Conservation (phyloP, 1,140 invertebrate species). For the Phymastichus coffea region DNA sequence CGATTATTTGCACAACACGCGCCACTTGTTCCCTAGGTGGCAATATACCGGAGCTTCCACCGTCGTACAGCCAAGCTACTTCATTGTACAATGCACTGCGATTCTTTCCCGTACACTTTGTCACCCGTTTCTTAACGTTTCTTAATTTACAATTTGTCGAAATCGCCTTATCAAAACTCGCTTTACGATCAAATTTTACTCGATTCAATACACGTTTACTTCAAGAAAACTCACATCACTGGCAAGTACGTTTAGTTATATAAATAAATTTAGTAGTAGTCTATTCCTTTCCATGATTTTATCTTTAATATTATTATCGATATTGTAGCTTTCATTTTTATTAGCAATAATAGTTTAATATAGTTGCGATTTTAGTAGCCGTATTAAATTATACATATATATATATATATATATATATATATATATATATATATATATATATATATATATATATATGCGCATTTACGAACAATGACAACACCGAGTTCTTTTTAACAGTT, state of each 20-base stretch:
- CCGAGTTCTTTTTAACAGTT: slow-evolving; percentile 30
- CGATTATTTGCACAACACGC: slow-evolving; percentile 27
- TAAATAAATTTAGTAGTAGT: slow-evolving; percentile 23
- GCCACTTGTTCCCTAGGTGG: slow-evolving; percentile 39
- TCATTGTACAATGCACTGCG: slow-evolving; percentile 44
- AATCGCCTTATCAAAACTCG: too few species aligned
- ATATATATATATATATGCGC: slow-evolving; percentile 41
- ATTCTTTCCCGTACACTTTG: slow-evolving; percentile 21
- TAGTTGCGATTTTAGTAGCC: slow-evolving; percentile 13
- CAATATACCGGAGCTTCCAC: slow-evolving; percentile 39
- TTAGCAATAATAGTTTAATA: slow-evolving; percentile 2
- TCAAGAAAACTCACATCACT: slow-evolving; percentile 54
- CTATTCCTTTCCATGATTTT: slow-evolving; percentile 1
- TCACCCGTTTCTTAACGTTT: not conserved
- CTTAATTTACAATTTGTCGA: too few species aligned
- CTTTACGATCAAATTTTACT: too few species aligned
- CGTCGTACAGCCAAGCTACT: slow-evolving; percentile 42
- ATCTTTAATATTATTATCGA: slow-evolving; percentile 1
- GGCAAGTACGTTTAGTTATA: slow-evolving; percentile 46
- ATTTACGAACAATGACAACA: slow-evolving; percentile 44
- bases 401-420: slow-evolving; percentile 36
- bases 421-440: too few species aligned
- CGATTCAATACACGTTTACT: too few species aligned
- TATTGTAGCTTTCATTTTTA: too few species aligned
- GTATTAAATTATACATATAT: too few species aligned